Evolutionary conservation across 2,888 invertebrate genomes (phyloP).

Genomic region (Miltochrista miniata): DNA sequence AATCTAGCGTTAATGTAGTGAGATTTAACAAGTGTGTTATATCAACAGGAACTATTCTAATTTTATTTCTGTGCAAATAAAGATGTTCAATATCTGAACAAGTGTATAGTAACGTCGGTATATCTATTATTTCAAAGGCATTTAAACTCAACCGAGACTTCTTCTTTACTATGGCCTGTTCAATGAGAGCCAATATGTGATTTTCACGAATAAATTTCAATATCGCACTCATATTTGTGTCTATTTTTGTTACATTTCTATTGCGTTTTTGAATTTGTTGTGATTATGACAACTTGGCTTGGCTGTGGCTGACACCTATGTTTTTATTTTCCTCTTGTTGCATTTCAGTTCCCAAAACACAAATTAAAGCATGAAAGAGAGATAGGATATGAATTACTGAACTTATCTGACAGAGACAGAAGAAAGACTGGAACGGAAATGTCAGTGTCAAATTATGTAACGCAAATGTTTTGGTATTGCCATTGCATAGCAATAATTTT

Average conservation of each 20-base stretch:
- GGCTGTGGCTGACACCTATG: not conserved
- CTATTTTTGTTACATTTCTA: constrained; percentile 55
- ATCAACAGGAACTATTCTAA: constrained; percentile 73
- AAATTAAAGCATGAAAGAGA: constrained; percentile 7
- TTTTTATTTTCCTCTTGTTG: not conserved
- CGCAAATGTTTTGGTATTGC: too few relatives aligned
- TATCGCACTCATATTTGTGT: constrained; percentile 84
- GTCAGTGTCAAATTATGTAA: too few relatives aligned
- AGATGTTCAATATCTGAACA: constrained; percentile 84
- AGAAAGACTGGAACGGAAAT: not conserved
- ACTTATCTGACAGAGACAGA: not conserved
- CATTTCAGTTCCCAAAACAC: not conserved
- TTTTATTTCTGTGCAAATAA: constrained; percentile 86
- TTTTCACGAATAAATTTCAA: constrained; percentile 88
- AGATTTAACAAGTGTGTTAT: constrained; percentile 81
- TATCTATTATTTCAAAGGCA: constrained; percentile 85
- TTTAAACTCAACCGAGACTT: constrained; percentile 85
- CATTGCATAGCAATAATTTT: too few relatives aligned
- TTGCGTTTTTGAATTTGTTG: constrained; percentile 70
- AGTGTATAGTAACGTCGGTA: constrained; percentile 82
- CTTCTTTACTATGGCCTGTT: constrained; percentile 84
- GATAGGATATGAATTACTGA: not conserved
- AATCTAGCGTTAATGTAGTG: constrained; percentile 86
- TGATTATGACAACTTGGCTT: constrained; percentile 34
- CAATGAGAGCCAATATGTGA: constrained; percentile 86